phyloP scores from a whole-genome alignment of 2,113 vertebrate species.

The Marmota flaviventris region DNA sequence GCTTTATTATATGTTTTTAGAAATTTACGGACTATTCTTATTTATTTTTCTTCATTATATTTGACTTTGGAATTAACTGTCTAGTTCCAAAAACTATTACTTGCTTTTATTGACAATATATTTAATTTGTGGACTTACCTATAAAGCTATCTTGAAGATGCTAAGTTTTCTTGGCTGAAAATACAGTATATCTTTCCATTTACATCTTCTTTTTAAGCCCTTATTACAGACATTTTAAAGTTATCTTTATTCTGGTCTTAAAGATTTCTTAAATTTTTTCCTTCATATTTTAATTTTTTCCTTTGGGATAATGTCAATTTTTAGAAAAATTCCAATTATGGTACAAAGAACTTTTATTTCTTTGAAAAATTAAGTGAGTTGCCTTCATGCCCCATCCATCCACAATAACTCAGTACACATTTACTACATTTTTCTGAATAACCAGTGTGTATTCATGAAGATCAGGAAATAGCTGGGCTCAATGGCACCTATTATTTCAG shows the following conservation, averaged over 20 bases:
- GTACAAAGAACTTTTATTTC: constrained; percentile 5
- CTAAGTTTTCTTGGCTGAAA: background rate
- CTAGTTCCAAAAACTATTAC: background rate
- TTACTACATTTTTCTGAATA: background rate
- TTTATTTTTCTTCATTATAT: constrained; percentile 9
- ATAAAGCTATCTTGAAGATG: background rate
- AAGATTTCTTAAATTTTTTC: constrained; percentile 7
- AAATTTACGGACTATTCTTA: background rate
- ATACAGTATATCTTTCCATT: background rate
- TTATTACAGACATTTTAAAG: background rate
- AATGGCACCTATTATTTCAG: too few species aligned
- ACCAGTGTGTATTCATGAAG: background rate
- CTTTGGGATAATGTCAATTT: background rate
- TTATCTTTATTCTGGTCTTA: background rate
- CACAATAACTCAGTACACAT: background rate
- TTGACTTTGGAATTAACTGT: background rate
- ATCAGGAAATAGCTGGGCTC: background rate
- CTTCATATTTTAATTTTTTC: background rate
- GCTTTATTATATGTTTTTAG: background rate
- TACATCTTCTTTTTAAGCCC: background rate
- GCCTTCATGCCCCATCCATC: background rate
- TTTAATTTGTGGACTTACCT: background rate
- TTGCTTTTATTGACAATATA: background rate
- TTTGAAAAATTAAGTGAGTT: background rate
- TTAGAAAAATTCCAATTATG: background rate